phyloP scores from a whole-genome alignment of 2,888 invertebrate species.

The Biston betularia region DNA sequence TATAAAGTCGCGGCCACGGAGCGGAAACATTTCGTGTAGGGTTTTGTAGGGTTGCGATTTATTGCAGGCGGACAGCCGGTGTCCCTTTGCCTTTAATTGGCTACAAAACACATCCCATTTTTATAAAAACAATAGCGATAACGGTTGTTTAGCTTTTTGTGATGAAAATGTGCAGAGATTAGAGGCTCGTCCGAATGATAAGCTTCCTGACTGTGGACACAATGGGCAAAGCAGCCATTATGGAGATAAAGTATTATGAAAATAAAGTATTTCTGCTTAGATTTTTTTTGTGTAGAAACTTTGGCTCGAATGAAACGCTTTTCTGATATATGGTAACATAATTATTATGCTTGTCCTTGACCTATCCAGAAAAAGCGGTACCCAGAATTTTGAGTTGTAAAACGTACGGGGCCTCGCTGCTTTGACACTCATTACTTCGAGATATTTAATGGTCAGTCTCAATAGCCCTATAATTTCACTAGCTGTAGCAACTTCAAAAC shows the following conservation, averaged over 20 bases:
- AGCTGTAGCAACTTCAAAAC: too few relatives aligned
- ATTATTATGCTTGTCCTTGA: too few relatives aligned
- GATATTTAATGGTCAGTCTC: too few relatives aligned
- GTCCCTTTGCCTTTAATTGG: constrained; percentile 82
- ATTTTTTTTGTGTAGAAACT: too few relatives aligned
- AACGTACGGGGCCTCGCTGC: too few relatives aligned
- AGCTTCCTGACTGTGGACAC: constrained; percentile 22
- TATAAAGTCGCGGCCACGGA: constrained; percentile 43
- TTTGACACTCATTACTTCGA: too few relatives aligned
- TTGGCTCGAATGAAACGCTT: too few relatives aligned
- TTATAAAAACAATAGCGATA: constrained; percentile 70
- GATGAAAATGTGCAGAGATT: constrained; percentile 47
- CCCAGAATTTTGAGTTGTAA: too few relatives aligned
- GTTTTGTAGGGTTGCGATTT: constrained; percentile 83
- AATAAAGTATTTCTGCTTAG: neutral
- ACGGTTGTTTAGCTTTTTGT: constrained; percentile 55
- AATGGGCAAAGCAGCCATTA: neutral
- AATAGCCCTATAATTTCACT: too few relatives aligned
- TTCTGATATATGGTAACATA: too few relatives aligned
- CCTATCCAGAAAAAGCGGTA: too few relatives aligned
- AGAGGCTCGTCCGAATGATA: constrained; percentile 28
- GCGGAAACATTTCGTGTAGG: constrained; percentile 78
- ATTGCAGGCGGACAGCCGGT: constrained; percentile 77
- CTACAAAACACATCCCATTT: constrained; percentile 82
- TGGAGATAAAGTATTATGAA: neutral